Evolutionary conservation across 2,888 invertebrate species (phyloP).

Genomic region (Xestia ashworthii): DNA sequence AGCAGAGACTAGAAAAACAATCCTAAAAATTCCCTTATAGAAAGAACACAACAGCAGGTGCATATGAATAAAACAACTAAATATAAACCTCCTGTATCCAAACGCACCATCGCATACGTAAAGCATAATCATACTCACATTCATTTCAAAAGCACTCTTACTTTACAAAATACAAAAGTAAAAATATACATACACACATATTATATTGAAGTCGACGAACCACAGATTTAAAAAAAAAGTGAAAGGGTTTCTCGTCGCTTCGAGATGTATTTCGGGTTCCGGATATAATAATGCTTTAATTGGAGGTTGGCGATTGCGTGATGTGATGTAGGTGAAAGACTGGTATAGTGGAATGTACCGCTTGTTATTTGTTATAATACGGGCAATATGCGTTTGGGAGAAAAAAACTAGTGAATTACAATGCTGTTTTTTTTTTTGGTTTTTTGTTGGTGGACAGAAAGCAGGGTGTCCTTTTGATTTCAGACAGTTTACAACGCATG

Average conservation of each 20-base stretch:
- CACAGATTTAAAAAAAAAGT: conserved; percentile 44
- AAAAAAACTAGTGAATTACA: background rate
- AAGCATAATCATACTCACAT: conserved; percentile 30
- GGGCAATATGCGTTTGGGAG: conserved; percentile 11
- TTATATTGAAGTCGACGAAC: conserved; percentile 40
- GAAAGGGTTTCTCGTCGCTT: conserved; percentile 47
- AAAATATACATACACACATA: conserved; percentile 30
- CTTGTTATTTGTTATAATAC: conserved; percentile 11
- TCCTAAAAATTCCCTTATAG: background rate
- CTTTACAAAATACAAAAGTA: conserved; percentile 35
- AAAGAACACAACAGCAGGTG: background rate
- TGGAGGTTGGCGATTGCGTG: conserved; percentile 30
- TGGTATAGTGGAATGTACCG: background rate
- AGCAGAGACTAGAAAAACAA: background rate
- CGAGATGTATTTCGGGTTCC: conserved; percentile 28
- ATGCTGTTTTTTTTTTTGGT: background rate
- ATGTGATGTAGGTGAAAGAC: conserved; percentile 35
- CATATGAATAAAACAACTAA: background rate
- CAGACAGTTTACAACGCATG: background rate
- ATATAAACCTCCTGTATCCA: conserved; percentile 21
- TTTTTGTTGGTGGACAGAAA: background rate
- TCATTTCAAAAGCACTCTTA: conserved; percentile 38
- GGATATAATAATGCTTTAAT: conserved; percentile 32
- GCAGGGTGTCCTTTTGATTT: background rate
- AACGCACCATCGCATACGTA: conserved; percentile 12